Conservation (phyloP, 37 sponge, comb jelly and placozoan species). For the Halichondria panicea region DNA sequence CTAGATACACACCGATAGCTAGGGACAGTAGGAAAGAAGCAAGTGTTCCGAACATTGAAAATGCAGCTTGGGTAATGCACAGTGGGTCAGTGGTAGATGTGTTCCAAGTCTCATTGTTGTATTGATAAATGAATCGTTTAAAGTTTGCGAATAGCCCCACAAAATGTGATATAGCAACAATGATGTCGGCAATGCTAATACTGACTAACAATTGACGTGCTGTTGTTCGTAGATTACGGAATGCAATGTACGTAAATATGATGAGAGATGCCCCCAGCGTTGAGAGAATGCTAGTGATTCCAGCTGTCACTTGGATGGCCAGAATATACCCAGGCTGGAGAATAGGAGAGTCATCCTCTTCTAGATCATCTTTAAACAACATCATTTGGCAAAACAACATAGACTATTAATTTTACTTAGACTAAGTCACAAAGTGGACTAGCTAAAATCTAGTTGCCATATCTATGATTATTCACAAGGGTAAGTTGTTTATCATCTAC, state of each 20-base stretch:
- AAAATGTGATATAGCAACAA: conserved; percentile 37
- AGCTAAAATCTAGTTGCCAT: no score
- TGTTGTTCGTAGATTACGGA: conserved; percentile 51
- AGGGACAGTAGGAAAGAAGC: conserved; percentile 62
- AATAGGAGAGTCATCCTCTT: no score
- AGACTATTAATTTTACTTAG: no score
- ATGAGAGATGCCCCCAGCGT: conserved; percentile 45
- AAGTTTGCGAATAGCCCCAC: conserved; percentile 38
- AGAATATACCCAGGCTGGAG: background rate
- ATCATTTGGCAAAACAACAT: no score
- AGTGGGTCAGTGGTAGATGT: background rate
- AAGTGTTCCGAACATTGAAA: conserved; percentile 31
- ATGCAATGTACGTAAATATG: conserved; percentile 61
- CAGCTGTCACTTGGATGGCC: background rate
- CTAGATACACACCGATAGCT: conserved; percentile 40
- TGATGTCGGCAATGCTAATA: conserved; percentile 62
- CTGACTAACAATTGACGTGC: conserved; percentile 51
- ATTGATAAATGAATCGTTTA: background rate
- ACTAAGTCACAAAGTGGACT: no score
- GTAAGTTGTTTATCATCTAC: no score
- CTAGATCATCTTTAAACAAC: no score
- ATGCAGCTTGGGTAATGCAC: conserved; percentile 37
- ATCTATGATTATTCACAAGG: no score
- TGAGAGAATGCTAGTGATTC: conserved; percentile 48
- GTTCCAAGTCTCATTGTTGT: background rate